Evolutionary conservation across 2,113 vertebrate genomes (phyloP), one percentile per base, ranked within the genome.

Genomic region (Argyrosomus japonicus): DNA sequence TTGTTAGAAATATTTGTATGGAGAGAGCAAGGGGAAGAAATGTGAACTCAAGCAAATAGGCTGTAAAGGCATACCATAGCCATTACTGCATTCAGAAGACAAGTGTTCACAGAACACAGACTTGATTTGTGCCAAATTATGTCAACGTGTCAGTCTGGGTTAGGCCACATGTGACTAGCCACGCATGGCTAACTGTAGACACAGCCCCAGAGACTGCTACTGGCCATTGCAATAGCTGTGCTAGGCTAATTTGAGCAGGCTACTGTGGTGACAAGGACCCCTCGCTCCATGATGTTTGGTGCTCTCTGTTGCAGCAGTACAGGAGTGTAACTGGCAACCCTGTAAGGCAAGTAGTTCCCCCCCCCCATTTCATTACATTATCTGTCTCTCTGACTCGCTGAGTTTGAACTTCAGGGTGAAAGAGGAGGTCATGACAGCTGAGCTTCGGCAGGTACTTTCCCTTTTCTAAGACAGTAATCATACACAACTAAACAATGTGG

Each of bases 91-190:
- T 84, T 68, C 72, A 64, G 78, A 77, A 84, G 82, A 88, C 77
- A 77, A 84, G 81, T 36, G 70, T 83, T 90, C 88, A 76, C 48
- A 85, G 86, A 76, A 62, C 85, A 69, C 86, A 84, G 82, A 72
- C 82, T 82, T 90, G 78, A 91, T 92, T 87, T 89, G 88, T 82
- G 75, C 87, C 83, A 92, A 93, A 91, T 93, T 60, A 92, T 92
- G 89, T 93, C 90, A 92, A 85, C 70, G 83, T 94, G 93, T 94
- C 91, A 89, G 88, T 89, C 85, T 88, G 77, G 86, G 83, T 93
- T 93, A 91, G 86, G 65, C 23, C 83, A 79, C 81, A 76, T 88
- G 81, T 88, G 93, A 92, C 75, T 78, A 85, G 83, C 69, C 91
- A 86, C 54, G 88, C 93, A 69, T 88, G 89, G 77, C 73, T 90